phyloP scores from a whole-genome alignment of 2,888 invertebrate species.

The Caenorhabditis sp. region DNA sequence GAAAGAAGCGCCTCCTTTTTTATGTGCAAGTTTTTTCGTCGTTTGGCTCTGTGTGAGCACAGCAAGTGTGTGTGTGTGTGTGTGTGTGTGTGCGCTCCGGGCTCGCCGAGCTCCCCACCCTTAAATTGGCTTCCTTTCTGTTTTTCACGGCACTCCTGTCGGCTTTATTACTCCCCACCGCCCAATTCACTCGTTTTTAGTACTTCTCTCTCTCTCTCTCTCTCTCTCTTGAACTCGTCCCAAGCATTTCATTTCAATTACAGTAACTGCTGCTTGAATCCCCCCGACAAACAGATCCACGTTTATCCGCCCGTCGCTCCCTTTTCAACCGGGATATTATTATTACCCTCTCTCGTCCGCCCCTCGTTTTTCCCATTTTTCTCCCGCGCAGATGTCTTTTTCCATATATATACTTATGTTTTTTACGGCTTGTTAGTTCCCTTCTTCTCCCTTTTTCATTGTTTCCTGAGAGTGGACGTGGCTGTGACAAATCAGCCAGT shows the following conservation, averaged over 20 bases:
- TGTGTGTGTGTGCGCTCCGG: slow-evolving; percentile 3
- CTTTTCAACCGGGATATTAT: too few species aligned
- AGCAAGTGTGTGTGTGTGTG: slow-evolving; percentile 5
- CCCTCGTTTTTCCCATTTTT: background rate
- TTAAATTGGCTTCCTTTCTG: slow-evolving; percentile 42
- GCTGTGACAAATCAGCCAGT: too few species aligned
- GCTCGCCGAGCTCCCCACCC: slow-evolving; percentile 3
- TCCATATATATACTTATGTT: slow-evolving; percentile 2
- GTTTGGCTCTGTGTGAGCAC: slow-evolving; percentile 20
- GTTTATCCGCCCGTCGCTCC: too few species aligned
- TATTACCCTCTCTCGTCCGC: background rate
- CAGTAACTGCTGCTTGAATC: too few species aligned
- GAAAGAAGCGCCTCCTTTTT: slow-evolving; percentile 30
- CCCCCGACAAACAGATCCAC: too few species aligned
- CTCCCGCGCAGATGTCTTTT: background rate
- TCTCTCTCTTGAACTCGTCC: too few species aligned
- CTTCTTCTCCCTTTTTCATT: background rate
- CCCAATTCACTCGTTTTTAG: slow-evolving; percentile 5
- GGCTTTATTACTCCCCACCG: slow-evolving; percentile 35
- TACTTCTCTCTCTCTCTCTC: background rate
- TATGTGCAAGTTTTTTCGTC: slow-evolving; percentile 40
- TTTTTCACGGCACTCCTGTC: background rate
- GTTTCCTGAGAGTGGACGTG: too few species aligned
- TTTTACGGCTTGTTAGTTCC: slow-evolving; percentile 27
- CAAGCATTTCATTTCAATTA: too few species aligned